Evolutionary conservation across 2,888 invertebrate species (phyloP), one percentile per base, ranked within the genome.

Genomic region (Altica lythri): DNA sequence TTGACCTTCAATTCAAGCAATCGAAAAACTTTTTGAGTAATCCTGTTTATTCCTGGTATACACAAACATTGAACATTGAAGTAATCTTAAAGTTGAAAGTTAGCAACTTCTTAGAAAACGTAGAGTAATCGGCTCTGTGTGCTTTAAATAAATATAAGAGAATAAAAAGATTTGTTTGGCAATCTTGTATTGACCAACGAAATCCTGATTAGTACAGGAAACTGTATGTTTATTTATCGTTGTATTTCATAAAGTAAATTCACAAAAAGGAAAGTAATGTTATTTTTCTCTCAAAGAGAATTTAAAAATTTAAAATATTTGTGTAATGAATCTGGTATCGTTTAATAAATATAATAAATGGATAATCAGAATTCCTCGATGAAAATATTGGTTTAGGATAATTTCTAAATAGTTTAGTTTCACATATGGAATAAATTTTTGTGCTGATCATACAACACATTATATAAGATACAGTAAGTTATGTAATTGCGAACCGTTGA

Each of bases 71-170:
- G 14, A 14, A 34, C 16, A 14, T 2, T 8, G 8, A 34, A 27
- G 4, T 8, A 27, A 27, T 27, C 27, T 27, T 10, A 2, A 9
- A 34, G 34, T 34, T 14, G 16, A 34, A 34, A 34, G 34, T 34
- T 14, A 16, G 14, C 14, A 34, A 14, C 30, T 32, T 32, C 30
- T 34, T 34, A 34, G 3, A 34, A 16, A 34, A 34, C 12, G 14
- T 9, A 6, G 16, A 34, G 34, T 34, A 34, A 34, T 34, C 34
- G 34, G 14, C 34, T 34, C 34, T 14, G 9, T 14, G 13, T 16
- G 34, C 34, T 16, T 34, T 34, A 34, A 34, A 34, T 34, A 34
- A 34, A 34, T 34, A 34, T 34, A 13, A n/a, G 2, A 1, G 13
- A 30, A 30, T 30, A 9, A 30, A 30, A 30, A 30, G 30, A 30